Conservation (phyloP, 2,797 vertebrate genomes). For the Girardinus metallicus region DNA sequence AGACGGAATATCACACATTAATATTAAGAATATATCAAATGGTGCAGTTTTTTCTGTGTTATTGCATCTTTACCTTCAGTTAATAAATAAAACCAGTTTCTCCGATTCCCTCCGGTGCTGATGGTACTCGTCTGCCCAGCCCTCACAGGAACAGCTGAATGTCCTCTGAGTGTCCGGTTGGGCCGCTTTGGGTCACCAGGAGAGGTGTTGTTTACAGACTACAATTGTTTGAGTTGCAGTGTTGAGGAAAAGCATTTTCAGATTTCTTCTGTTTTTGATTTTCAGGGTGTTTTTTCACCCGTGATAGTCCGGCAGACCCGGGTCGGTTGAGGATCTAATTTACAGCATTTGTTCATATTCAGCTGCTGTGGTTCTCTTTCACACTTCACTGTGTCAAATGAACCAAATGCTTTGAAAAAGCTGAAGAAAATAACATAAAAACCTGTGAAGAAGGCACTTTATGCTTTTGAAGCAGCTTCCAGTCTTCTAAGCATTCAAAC, state of each 20-base stretch:
- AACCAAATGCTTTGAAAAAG: too few relatives aligned
- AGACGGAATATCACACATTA: background rate
- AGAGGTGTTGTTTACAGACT: background rate
- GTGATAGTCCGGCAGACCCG: too few relatives aligned
- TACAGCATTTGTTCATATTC: too few relatives aligned
- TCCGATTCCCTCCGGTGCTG: background rate
- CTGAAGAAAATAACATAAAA: too few relatives aligned
- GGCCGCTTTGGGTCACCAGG: background rate
- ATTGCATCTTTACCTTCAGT: background rate
- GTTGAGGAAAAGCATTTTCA: background rate
- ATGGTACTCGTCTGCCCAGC: background rate
- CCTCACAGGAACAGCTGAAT: background rate
- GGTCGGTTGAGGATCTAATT: too few relatives aligned
- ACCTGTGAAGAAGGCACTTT: too few relatives aligned
- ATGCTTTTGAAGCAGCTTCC: background rate
- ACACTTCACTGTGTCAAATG: too few relatives aligned
- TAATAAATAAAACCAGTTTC: background rate
- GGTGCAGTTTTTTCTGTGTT: background rate
- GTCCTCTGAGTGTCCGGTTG: background rate
- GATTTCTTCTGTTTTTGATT: background rate
- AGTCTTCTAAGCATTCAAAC: background rate
- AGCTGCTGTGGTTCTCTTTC: too few relatives aligned
- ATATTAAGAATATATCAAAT: background rate
- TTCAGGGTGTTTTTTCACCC: background rate
- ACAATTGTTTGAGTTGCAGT: background rate